These are phyloP conservation scores for Callosobruchus maculatus DNA, from an alignment of 2,888 invertebrate species.

Conservation along the genomic window DNA sequence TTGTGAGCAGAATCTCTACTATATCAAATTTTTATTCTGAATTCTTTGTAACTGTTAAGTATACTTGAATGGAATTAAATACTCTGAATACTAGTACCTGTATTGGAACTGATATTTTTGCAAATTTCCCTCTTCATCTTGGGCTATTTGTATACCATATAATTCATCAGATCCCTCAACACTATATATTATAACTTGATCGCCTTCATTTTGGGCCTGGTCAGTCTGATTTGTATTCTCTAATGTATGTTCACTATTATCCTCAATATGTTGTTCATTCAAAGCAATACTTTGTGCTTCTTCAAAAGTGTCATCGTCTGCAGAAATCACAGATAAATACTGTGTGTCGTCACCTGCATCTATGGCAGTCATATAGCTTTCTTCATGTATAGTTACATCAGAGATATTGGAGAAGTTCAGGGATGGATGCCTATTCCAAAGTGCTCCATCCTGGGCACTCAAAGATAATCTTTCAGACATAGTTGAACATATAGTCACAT, in stretches of 20 bases:
- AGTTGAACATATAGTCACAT: neutral
- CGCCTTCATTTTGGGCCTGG: conserved; percentile 14
- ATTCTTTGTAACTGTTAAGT: too few relatives aligned
- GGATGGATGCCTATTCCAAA: neutral
- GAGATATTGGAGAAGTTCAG: conserved; percentile 13
- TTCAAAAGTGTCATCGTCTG: conserved; percentile 31
- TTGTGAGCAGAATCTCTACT: too few relatives aligned
- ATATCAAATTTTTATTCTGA: too few relatives aligned
- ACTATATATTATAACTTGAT: conserved; percentile 40
- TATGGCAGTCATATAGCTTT: conserved; percentile 36
- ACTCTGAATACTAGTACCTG: conserved; percentile 29
- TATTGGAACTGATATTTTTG: conserved; percentile 47
- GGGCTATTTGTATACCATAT: conserved; percentile 42
- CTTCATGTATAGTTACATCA: conserved; percentile 32
- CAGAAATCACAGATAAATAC: conserved; percentile 40
- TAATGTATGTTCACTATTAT: conserved; percentile 20
- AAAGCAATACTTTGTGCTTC: conserved; percentile 29
- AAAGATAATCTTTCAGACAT: neutral
- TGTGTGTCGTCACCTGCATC: conserved; percentile 38
- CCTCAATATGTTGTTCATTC: conserved; percentile 12
- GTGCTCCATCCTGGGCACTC: neutral
- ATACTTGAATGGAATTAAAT: too few relatives aligned
- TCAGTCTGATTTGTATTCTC: conserved; percentile 14
- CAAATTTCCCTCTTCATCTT: conserved; percentile 45
- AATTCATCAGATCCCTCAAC: conserved; percentile 45